Evolutionary conservation across 2,113 vertebrate species (phyloP).

Genomic region (Esox niger): DNA sequence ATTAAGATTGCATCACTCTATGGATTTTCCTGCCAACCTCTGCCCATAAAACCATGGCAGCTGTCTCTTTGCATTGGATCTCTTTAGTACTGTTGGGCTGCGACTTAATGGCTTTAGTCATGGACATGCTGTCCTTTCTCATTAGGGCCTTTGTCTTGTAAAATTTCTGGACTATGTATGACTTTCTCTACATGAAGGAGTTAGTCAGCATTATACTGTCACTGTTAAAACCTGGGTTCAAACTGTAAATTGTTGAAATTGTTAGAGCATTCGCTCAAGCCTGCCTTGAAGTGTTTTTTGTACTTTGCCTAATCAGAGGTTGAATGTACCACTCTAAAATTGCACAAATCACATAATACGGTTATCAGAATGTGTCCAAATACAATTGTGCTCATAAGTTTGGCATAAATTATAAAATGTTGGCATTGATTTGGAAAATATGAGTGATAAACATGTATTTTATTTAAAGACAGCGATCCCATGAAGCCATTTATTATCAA

Average conservation of each 20-base stretch:
- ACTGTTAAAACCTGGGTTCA: neutral
- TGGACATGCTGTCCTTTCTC: constrained; percentile 13
- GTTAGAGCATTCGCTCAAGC: constrained; percentile 9
- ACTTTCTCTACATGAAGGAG: constrained; percentile 14
- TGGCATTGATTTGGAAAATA: neutral
- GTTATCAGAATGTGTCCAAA: too few relatives aligned
- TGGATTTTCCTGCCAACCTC: constrained; percentile 3
- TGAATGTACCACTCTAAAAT: too few relatives aligned
- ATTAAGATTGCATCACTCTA: constrained; percentile 12
- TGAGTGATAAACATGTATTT: constrained; percentile 1
- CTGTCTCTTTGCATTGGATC: constrained; percentile 8
- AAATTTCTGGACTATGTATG: neutral
- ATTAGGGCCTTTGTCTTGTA: constrained; percentile 20
- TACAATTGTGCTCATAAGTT: too few relatives aligned
- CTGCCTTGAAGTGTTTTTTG: too few relatives aligned
- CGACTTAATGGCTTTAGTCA: constrained; percentile 18
- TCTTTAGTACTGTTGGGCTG: constrained; percentile 3
- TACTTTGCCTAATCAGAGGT: too few relatives aligned
- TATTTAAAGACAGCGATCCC: too few relatives aligned
- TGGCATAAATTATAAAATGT: constrained; percentile 30
- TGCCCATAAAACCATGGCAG: constrained; percentile 9
- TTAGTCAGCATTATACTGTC: neutral
- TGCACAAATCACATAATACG: too few relatives aligned
- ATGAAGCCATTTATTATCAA: too few relatives aligned
- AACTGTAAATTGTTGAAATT: constrained; percentile 10